phyloP scores from a whole-genome alignment of 2,113 vertebrate genomes.

The Trogon melanurus region DNA sequence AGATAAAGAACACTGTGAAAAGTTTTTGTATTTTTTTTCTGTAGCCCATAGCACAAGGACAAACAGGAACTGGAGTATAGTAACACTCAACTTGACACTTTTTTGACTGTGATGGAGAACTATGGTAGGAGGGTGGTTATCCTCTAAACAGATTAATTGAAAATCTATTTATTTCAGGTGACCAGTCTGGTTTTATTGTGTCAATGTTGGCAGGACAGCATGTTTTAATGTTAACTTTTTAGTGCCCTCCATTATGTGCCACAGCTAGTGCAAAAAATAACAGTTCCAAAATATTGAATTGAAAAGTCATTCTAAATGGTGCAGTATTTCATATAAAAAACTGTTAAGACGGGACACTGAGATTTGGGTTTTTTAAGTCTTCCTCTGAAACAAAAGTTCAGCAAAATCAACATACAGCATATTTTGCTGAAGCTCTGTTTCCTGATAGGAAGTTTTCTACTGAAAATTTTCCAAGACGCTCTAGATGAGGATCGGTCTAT shows the following conservation, averaged over 20 bases:
- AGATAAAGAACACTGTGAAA: slow-evolving; percentile 61
- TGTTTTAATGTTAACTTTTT: slow-evolving; percentile 27
- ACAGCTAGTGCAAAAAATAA: neutral
- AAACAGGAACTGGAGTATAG: neutral
- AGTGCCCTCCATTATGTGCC: neutral
- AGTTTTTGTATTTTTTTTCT: slow-evolving; percentile 41
- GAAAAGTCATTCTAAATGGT: slow-evolving; percentile 10
- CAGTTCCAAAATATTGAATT: neutral
- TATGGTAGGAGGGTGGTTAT: slow-evolving; percentile 2
- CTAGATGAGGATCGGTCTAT: neutral
- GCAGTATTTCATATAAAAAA: slow-evolving; percentile 1
- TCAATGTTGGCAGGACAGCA: slow-evolving; percentile 32
- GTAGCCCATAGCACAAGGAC: neutral
- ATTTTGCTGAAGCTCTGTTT: neutral
- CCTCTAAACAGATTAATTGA: slow-evolving; percentile 66
- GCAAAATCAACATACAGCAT: neutral
- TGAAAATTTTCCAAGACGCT: neutral
- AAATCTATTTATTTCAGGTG: slow-evolving; percentile 72
- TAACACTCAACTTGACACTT: slow-evolving; percentile 26
- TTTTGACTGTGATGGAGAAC: slow-evolving; percentile 68
- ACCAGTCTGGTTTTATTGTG: slow-evolving; percentile 57
- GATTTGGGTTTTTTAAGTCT: neutral
- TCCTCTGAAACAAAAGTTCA: neutral
- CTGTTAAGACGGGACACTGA: neutral
- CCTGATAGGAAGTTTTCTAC: neutral